Base-by-base conservation (phyloP, 2,113 vertebrate species). In the Turdus rufiventris region DNA sequence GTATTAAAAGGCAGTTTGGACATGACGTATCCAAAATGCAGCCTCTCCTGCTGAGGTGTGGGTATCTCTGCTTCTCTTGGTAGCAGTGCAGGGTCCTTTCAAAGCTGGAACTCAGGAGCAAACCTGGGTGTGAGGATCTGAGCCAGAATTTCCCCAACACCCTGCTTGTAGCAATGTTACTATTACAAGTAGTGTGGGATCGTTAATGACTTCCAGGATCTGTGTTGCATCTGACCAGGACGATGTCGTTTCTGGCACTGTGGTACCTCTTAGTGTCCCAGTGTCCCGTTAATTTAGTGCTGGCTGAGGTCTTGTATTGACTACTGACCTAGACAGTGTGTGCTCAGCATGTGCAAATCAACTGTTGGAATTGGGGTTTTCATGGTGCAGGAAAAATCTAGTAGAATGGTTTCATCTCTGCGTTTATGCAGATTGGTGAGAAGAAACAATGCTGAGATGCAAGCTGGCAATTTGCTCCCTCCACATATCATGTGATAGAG, bases 281-380 rank as follows among this genome's bases (percentile, higher is more conserved):
- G 28, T 2, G 13, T 63, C 78, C 66, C 28, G 8, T 66, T 80
- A 51, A 85, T 90, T 79, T 61, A 87, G 77, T 38, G 62, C 68
- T 92, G 0, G 0, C 82, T 66, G 63, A 47, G 58, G 47, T 80
- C 78, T 75, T 65, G 14, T 75, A 29, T 63, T 67, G 87, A 53
- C 91, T 58, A 0, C 80, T 75, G 87, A 34, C 77, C 74, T 38
- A 57, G 74, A 40, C 58, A 12, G 36, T 25, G 61, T 84, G 73
- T 92, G 73, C 80, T 86, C 73, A 62, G 86, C 76, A 17, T 82
- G 57, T 95, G 91, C 89, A 87, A 78, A 87, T 75, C 40, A 68
- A 28, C 73, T 75, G 9, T 8, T 50, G 42, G 36, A 68, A 85
- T 53, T 31, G 33, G 53, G 53, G 33, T 67, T 61, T 84, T 70